A percentile compares a stretch with the other conserved stretches of the same genome.
Evolutionary conservation across 2,797 vertebrate genomes (phyloP).

Genomic region (Intellagama lesueurii): DNA sequence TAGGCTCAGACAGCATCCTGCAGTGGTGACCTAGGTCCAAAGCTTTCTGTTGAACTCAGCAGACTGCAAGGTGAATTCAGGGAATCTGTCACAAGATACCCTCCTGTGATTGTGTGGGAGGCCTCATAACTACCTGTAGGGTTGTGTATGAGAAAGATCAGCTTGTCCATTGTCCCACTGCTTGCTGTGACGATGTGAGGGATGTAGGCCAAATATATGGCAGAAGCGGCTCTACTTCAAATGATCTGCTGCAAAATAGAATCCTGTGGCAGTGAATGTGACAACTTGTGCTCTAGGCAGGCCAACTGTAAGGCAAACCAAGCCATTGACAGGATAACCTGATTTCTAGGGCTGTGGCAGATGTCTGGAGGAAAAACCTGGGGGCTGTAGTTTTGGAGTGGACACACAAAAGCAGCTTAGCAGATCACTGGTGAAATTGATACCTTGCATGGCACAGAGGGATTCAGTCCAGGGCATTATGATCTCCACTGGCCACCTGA

Average conservation of each 20-base stretch:
- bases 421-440: no score
- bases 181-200: background rate
- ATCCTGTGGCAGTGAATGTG: background rate
- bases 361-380: no score
- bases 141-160: background rate
- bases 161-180: background rate
- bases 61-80: background rate
- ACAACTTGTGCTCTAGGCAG: background rate
- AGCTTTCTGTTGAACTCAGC: no score
- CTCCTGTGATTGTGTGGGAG: no score
- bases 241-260: background rate
- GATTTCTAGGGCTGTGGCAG: background rate
- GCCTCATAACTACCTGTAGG: background rate
- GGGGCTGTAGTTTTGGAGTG: background rate
- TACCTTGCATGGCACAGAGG: no score
- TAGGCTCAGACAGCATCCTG: no score
- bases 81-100: background rate
- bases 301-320: background rate
- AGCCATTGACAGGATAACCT: background rate
- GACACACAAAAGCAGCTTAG: background rate
- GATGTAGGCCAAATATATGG: background rate
- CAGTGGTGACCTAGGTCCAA: no score
- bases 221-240: background rate
- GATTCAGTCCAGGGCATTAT: no score
- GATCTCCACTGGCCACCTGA: background rate